Evolutionary conservation across 2,888 invertebrate genomes (phyloP).

Genomic region (Congeria kusceri): DNA sequence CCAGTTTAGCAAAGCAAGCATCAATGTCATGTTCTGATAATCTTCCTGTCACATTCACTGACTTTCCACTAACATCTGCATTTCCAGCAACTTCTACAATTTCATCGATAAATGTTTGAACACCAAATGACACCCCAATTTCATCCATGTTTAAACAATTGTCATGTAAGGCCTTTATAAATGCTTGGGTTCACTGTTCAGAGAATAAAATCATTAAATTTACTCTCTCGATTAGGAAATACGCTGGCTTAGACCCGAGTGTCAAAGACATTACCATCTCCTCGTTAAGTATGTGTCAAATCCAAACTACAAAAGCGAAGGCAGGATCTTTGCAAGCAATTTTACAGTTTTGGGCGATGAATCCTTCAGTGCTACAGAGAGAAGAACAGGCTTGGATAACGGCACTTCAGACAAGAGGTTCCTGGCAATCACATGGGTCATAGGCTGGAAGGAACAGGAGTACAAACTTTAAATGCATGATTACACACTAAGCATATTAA

Average conservation of each 20-base stretch:
- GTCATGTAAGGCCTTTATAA: background rate
- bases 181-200: background rate
- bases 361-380: conserved; percentile 79
- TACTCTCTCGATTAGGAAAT: too few relatives aligned
- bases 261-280: too few relatives aligned
- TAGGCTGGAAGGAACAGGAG: conserved; percentile 71
- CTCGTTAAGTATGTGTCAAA: too few relatives aligned
- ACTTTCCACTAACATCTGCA: conserved; percentile 28
- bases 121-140: conserved; percentile 48
- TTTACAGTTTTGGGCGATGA: conserved; percentile 70
- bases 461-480: too few relatives aligned
- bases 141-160: conserved; percentile 31
- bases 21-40: conserved; percentile 67
- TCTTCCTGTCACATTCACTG: conserved; percentile 58
- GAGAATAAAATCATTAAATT: too few relatives aligned
- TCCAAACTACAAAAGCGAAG: conserved; percentile 33
- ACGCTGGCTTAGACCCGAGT: too few relatives aligned
- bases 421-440: conserved; percentile 80
- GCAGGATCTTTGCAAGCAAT: conserved; percentile 56
- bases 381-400: conserved; percentile 75
- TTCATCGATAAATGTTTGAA: conserved; percentile 55
- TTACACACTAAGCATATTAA: too few relatives aligned
- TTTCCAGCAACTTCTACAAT: conserved; percentile 13
- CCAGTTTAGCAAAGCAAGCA: conserved; percentile 60
- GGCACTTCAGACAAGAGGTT: conserved; percentile 74